These are phyloP conservation scores for Metopolophium dirhodum DNA, from an alignment of 1,140 invertebrate species.

Conservation along the genomic window DNA sequence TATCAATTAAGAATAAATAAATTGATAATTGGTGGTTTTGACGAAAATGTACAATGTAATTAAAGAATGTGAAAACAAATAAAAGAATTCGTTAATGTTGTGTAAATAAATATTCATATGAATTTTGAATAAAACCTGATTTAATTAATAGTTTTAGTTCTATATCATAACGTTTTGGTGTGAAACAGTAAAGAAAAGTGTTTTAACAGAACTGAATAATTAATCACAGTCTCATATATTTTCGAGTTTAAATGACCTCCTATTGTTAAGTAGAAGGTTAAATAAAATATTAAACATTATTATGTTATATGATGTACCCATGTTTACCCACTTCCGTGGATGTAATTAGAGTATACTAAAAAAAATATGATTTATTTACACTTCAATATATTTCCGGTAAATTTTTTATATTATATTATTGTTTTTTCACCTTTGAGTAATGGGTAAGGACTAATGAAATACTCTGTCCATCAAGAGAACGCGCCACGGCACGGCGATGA, in stretches of 20 bases:
- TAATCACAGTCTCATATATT: background rate
- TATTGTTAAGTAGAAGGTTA: background rate
- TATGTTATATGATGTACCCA: background rate
- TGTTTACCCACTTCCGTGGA: background rate
- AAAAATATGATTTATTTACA: background rate
- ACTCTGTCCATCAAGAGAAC: background rate
- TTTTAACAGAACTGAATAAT: background rate
- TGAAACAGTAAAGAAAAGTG: background rate
- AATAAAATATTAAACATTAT: background rate
- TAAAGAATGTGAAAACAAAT: background rate
- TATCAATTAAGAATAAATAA: background rate
- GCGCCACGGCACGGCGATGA: accelerated
- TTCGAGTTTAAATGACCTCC: background rate
- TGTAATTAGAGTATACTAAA: background rate
- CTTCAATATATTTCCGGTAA: background rate
- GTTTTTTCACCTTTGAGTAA: background rate
- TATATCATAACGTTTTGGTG: background rate
- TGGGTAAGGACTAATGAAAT: background rate
- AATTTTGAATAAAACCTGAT: background rate
- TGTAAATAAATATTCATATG: background rate
- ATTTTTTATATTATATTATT: background rate
- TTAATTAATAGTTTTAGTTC: background rate
- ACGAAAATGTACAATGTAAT: background rate
- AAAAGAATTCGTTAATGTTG: no score
- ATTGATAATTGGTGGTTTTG: background rate